Evolutionary conservation across 1,140 invertebrate genomes (phyloP), one percentile per base, ranked within the genome.

Genomic region (Ceratina calcarata): DNA sequence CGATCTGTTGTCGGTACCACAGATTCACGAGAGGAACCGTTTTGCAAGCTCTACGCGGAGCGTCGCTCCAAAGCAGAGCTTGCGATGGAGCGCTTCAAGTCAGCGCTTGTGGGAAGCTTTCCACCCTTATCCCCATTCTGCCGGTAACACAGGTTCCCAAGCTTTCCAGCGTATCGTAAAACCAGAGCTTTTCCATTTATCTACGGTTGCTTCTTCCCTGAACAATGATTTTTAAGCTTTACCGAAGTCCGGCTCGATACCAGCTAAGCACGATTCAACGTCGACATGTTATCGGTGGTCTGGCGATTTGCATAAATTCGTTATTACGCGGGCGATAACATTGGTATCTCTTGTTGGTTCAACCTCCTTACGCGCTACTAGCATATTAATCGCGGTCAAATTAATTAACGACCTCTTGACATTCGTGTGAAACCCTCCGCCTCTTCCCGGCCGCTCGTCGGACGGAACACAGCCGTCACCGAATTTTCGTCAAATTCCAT

Each of bases 91-190:
- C 83, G 58, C 73, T 49, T 27, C 71, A 53, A 55, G 24, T 22
- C 68, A 80, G 83, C 73, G 57, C 60, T 81, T 77, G 24, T 64
- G 18, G 6, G 72, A 82, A 82, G 74, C 83, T 85, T 75, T 68
- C 24, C n/a, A 16, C 0, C 45, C 45, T 64, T 64, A 15, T 51
- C 7, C 22, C 53, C 0, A 24, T 15, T 12, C 64, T 0, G 78
- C 73, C 70, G 79, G 83, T 55, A 85, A 85, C 76, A 68, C 76
- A 85, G 83, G 53, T 13, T 4, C 1, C 37, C 2, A 16, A 61
- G 58, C 49, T 82, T 71, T 60, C 79, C 60, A 27, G n/a, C 74
- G 27, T 24, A 55, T 57, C 58, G 74, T 78, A 70, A 78, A 57
- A 58, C 3, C 2, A 32, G 10, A 69, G 51, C 58, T 57, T 78